Evolutionary conservation across 2,113 vertebrate genomes (phyloP).

Genomic region (Amphiprion ocellaris): DNA sequence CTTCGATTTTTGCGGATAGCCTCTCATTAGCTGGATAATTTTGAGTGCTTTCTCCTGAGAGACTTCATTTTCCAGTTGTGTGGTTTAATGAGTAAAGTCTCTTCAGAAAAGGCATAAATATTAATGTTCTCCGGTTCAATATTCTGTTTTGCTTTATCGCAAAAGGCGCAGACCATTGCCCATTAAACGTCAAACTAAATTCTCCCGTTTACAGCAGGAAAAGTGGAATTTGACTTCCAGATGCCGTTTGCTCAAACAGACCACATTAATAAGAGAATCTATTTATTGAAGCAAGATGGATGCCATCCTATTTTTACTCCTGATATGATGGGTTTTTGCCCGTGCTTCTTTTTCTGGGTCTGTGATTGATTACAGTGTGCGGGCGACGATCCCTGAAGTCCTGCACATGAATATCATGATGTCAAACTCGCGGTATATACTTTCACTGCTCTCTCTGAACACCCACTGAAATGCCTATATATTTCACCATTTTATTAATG

Average conservation of each 20-base stretch:
- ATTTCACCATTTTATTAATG: slow-evolving; percentile 27
- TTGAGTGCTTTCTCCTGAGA: slow-evolving; percentile 44
- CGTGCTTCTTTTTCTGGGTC: slow-evolving; percentile 35
- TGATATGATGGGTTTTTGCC: slow-evolving; percentile 43
- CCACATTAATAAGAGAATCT: slow-evolving; percentile 61
- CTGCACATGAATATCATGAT: slow-evolving; percentile 20
- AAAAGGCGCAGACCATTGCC: slow-evolving; percentile 31
- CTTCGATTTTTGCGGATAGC: slow-evolving; percentile 45
- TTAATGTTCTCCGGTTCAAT: slow-evolving; percentile 58
- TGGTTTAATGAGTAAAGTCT: slow-evolving; percentile 54
- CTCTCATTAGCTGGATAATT: slow-evolving; percentile 59
- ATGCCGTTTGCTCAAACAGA: slow-evolving; percentile 46
- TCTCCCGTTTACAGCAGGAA: slow-evolving; percentile 43
- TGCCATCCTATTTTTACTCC: slow-evolving; percentile 56
- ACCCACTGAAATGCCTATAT: slow-evolving; percentile 14
- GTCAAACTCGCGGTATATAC: slow-evolving; percentile 13
- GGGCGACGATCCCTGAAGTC: slow-evolving; percentile 33
- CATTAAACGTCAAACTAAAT: slow-evolving; percentile 45
- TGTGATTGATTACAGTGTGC: slow-evolving; percentile 57
- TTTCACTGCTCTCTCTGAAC: slow-evolving; percentile 23
- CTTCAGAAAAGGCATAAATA: slow-evolving; percentile 59
- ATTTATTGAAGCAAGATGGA: slow-evolving; percentile 68
- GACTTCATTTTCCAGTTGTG: slow-evolving; percentile 62
- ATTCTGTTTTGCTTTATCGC: slow-evolving; percentile 52
- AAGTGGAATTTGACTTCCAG: slow-evolving; percentile 57